Base-by-base conservation (phyloP, 1,140 invertebrate species). In the Leptinotarsa defecta region DNA sequence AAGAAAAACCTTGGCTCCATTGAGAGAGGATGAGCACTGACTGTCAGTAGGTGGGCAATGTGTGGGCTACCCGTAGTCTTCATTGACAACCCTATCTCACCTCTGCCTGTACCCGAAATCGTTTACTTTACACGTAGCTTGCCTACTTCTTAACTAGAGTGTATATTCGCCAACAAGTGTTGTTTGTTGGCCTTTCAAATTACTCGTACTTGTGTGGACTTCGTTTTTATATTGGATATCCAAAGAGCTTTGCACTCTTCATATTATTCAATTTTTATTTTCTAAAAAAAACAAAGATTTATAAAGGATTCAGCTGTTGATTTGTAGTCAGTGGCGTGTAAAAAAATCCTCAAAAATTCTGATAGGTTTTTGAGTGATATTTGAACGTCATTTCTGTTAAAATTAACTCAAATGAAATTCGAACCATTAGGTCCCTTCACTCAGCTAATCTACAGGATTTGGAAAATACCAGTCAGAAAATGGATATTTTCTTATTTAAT, bases 21-120 rank as follows among this genome's bases (percentile, higher is more conserved):
- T 65, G 72, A 73, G 49, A 62, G 48, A 67, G 20, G 52, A 73
- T 67, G 57, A 63, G 43, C 72, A 73, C 63, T 73, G 72, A 73
- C 19, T 13, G 72, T 64, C 34, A 43, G 72, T 73, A 67, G 72
- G 72, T 73, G 72, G 72, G 72, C 72, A 67, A 24, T 27, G 20
- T 19, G 69, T 34, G 57, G 72, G 62, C 71, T 63, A 73, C 63
- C 71, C 71, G 71, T 22, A 62, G 57, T 73, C 57, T 65, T 62
- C 71, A 67, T 73, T 67, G 24, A 73, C 63, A 73, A 34, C 72
- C 72, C 72, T 61, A 27, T 61, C 52, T 73, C 57, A 20, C 72
- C 57, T 65, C 43, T 48, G 15, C 61, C 15, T 63, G 8, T 4
- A 43, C 17, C 20, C 48, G 20, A 43, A 73, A 62, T 73, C 72